Evolutionary conservation across 2,888 invertebrate species (phyloP), one percentile per base, ranked within the genome.

Genomic region (Tiphia femorata): DNA sequence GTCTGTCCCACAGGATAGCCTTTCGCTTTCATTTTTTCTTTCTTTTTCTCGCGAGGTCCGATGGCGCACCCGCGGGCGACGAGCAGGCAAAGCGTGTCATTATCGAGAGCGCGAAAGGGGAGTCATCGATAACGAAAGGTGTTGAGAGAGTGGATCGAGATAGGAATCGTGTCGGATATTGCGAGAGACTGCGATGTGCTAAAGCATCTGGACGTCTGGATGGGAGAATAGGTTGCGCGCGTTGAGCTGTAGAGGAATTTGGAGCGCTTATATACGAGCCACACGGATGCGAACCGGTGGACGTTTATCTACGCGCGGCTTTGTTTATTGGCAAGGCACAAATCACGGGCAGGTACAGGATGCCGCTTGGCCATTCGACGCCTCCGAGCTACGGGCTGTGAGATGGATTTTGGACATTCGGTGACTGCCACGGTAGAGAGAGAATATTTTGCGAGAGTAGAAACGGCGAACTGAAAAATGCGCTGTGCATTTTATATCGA

Each of bases 91-190:
- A 79, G n/a, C 82, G 70, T 82, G 80, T 81, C 80, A 83, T 83
- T 83, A 83, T 54, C 21, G 33, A 29, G n/a, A 52, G 52, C 54
- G 58, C 61, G 41, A 59, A 64, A 63, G 60, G 58, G 61, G 62
- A 63, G 69, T n/a, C 70, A 76, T 76, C 79, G 81, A 81, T 82
- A 79, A 81, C 80, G 67, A 67, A 44, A 81, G 80, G 83, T 82
- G 83, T 83, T 83, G 83, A 83, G 80, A 76, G 77, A 56, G 65
- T 62, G 73, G 79, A 78, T 79, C 77, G 69, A 76, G 76, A 78
- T 79, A 75, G 64, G 62, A 50, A 67, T 54, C 52, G 57, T 58
- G 53, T n/a, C n/a, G n/a, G n/a, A n/a, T n/a, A n/a, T 51, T 49
- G 54, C n/a, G 43, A 19, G 47, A 20, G 27, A 76, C 75, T 73